Base-by-base conservation (phyloP, 2,888 invertebrate genomes). In the Spialia ferax region DNA sequence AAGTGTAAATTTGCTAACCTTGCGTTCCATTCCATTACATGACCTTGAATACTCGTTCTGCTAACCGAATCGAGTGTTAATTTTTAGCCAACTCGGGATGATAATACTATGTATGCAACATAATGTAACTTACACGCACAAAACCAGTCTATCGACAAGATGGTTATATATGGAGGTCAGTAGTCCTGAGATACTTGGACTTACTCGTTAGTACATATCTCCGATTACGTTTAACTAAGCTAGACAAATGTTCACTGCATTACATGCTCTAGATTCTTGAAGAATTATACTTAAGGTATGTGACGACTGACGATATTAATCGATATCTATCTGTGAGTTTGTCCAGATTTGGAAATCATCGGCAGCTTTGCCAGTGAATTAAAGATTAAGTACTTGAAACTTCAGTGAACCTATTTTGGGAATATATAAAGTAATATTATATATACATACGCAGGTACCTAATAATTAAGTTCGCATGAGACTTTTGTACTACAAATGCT, bases 141-240 rank as follows among this genome's bases (percentile, higher is more conserved):
- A 52, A 60, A 42, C 60, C 42, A 45, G 60, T 60, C 42, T 60
- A 42, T 23, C 45, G 29, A 2, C 29, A 18, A 15, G 45, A 42
- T 60, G 42, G 15, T 42, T 23, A 15, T 60, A 45, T 18, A 29
- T 60, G 45, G 60, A 60, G 60, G 60, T 60, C 60, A 60, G 42
- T 26, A 45, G 45, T 45, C 45, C 15, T 26, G 45, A 45, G 26
- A 45, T 29, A n/a, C 45, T 15, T 42, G 23, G 52, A 50, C 50
- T 11, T 23, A 52, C 52, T 23, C 10, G 42, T 45, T 1, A 23
- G 22, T 42, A 57, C 42, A 11, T 23, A 11, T 57, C 42, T 57
- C 38, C 7, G 22, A 23, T 56, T 56, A 56, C 22, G 56, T 56
- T 56, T 38, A 35, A 35, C 56, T n/a, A 56, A 35, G 20, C 35